phyloP scores from a whole-genome alignment of 2,113 vertebrate genomes.

The Istiophorus platypterus region DNA sequence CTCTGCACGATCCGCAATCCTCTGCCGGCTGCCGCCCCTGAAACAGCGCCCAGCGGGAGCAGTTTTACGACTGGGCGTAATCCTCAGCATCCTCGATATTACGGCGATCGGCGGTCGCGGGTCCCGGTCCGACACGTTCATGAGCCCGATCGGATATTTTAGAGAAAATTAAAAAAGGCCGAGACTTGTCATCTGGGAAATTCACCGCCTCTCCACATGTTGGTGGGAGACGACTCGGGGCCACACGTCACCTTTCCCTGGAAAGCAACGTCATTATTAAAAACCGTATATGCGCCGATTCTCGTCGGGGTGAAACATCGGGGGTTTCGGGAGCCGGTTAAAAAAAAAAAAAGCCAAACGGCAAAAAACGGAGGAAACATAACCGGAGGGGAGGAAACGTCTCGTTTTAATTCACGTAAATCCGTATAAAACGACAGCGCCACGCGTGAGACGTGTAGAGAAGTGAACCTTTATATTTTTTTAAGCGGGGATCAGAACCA shows the following conservation, averaged over 20 bases:
- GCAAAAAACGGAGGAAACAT: neutral
- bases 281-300: no score
- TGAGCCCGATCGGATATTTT: neutral
- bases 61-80: constrained; percentile 34
- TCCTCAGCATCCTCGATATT: constrained; percentile 46
- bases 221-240: no score
- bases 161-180: neutral
- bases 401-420: neutral
- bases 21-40: constrained; percentile 19
- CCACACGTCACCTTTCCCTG: no score
- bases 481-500: neutral
- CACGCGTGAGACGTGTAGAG: neutral
- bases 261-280: no score
- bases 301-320: no score
- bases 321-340: no score
- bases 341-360: no score
- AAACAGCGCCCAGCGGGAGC: constrained; percentile 7
- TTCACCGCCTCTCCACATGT: no score
- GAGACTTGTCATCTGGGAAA: neutral
- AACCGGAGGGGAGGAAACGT: no score
- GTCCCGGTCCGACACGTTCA: neutral
- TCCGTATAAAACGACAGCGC: neutral
- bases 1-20: neutral
- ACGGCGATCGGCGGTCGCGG: no score
- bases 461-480: no score